Evolutionary conservation across 2,113 vertebrate genomes (phyloP), one percentile per base, ranked within the genome.

Genomic region (Nymphicus hollandicus): DNA sequence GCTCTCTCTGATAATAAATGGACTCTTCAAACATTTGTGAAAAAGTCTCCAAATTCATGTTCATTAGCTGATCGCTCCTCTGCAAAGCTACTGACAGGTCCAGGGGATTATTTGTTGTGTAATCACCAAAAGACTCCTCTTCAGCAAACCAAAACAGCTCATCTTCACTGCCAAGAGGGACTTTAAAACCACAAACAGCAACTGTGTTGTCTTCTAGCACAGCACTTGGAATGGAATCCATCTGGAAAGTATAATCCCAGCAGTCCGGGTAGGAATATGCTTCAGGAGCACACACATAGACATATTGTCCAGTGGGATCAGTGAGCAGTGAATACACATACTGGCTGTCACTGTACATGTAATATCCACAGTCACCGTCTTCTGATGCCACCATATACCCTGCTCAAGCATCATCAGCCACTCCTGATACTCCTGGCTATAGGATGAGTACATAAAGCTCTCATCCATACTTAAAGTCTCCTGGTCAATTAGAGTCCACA

Each of bases 371-470:
- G 66, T 99, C 97, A 46, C 99, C 99, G 95, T 99, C 98, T 92
- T 99, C 99, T 76, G 99, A 99, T 52, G 98, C 98, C 99, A 99
- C 99, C 99, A 99, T 68, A 99, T 87, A 11, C 99, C 99, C 97
- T 98, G 98, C 93, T 99, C 98, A 93, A 99, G 97, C 96, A 98
- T 98, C 69, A 97, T 95, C 76, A 99, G 98, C 99, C 99, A 99
- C 83, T 99, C 98, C 80, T 99, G 98, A 95, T 99, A 99, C 95
- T 99, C 99, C 97, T 97, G 98, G 80, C 96, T 97, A 63, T 98
- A 98, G 87, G 98, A 98, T 17, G 98, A 98, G 91, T 98, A 98
- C 52, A 95, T 47, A 49, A 97, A 94, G n/a, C 97, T 98, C 78
- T 97, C 98, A 85, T 98, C 98, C 10, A 94, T 83, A 90, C 97